A percentile compares a stretch with the other conserved stretches of the same genome.
phyloP scores from a whole-genome alignment of 2,888 invertebrate genomes.

The Axea sp. region DNA sequence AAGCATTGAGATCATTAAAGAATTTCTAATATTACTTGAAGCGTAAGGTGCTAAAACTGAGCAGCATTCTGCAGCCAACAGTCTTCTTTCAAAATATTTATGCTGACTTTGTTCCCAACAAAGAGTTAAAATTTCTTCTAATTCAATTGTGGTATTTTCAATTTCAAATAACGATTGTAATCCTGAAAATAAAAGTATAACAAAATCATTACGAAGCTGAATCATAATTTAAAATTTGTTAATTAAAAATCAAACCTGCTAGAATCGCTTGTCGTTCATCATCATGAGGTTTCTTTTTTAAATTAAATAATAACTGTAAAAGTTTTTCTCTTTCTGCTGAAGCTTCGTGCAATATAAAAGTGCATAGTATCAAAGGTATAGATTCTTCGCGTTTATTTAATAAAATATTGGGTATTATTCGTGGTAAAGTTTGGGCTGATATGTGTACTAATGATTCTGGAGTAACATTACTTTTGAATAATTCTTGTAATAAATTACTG shows the following conservation, averaged over 20 bases:
- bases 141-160: constrained; percentile 81
- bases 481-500: constrained; percentile 75
- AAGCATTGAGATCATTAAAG: constrained; percentile 85
- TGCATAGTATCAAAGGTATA: constrained; percentile 83
- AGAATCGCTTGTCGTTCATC: constrained; percentile 83
- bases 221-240: no score
- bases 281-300: constrained; percentile 86
- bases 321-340: constrained; percentile 83
- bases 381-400: constrained; percentile 85
- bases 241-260: constrained; percentile 76
- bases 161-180: constrained; percentile 80
- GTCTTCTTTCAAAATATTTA: constrained; percentile 84
- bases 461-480: constrained; percentile 76
- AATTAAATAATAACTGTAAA: constrained; percentile 84
- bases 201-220: no score
- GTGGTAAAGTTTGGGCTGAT: constrained; percentile 82
- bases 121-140: constrained; percentile 85
- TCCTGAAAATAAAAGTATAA: constrained; percentile 73
- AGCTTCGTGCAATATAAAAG: constrained; percentile 83
- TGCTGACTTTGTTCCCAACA: constrained; percentile 88
- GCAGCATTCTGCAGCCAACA: constrained; percentile 86
- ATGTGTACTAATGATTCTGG: constrained; percentile 80
- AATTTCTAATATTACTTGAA: constrained; percentile 84
- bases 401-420: constrained; percentile 85
- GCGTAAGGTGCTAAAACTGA: constrained; percentile 84